phyloP scores from a whole-genome alignment of 2,797 vertebrate species.

The Miichthys miiuy region DNA sequence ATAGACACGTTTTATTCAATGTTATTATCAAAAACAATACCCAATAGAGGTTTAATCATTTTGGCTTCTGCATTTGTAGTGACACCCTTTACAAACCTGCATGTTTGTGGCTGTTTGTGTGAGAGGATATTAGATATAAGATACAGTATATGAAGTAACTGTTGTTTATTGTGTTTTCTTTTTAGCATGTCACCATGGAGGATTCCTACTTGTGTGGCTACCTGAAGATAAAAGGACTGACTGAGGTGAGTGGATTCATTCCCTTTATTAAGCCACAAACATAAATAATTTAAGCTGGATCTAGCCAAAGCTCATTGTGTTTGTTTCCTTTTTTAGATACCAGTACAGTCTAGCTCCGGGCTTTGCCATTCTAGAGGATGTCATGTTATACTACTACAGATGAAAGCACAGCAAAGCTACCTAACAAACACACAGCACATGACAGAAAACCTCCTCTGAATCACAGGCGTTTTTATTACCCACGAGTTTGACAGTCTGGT shows the following conservation, averaged over 20 bases:
- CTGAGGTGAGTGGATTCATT: slow-evolving; percentile 89
- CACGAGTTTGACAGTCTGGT: neutral
- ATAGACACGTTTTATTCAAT: neutral
- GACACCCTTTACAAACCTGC: slow-evolving; percentile 7
- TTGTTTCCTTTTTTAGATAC: slow-evolving; percentile 2
- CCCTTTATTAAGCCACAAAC: slow-evolving; percentile 2
- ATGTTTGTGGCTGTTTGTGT: neutral
- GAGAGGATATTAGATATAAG: neutral
- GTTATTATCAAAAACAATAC: neutral
- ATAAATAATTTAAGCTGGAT: slow-evolving; percentile 9
- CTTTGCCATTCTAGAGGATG: neutral
- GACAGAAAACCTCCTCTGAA: neutral
- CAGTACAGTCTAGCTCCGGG: neutral
- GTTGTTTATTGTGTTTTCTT: slow-evolving; percentile 21
- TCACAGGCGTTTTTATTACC: neutral
- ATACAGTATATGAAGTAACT: neutral
- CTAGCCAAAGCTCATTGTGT: neutral
- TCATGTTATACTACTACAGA: neutral
- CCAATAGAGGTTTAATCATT: neutral
- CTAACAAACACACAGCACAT: neutral
- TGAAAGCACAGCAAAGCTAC: neutral
- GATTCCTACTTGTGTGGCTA: slow-evolving; percentile 98
- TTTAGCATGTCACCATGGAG: slow-evolving; percentile 95
- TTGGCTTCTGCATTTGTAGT: neutral
- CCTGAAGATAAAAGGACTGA: slow-evolving; percentile 99